These are phyloP conservation scores for Callosobruchus maculatus DNA, from an alignment of 2,888 invertebrate species.

Conservation along the genomic window DNA sequence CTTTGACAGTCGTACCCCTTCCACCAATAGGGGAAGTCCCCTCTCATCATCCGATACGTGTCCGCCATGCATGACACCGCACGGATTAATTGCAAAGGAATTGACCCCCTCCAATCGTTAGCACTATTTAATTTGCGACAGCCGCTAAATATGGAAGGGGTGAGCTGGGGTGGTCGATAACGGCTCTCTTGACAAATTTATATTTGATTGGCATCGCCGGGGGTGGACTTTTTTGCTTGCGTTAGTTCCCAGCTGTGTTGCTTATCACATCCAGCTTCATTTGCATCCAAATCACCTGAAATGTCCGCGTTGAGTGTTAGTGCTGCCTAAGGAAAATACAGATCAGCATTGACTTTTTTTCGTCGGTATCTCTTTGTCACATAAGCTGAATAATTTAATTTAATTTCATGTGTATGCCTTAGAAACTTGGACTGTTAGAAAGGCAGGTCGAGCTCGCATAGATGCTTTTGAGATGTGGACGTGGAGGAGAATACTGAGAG, in stretches of 20 bases:
- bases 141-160: constrained; percentile 4
- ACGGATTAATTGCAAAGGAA: constrained; percentile 33
- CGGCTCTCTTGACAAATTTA: constrained; percentile 25
- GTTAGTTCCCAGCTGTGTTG: not conserved
- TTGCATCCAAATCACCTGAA: not conserved
- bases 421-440: too few relatives aligned
- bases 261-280: not conserved
- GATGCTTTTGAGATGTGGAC: too few relatives aligned
- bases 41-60: constrained; percentile 32
- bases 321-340: too few relatives aligned
- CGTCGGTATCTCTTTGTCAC: too few relatives aligned
- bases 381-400: too few relatives aligned
- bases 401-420: too few relatives aligned
- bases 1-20: not conserved
- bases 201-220: constrained; percentile 16
- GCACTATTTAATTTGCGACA: constrained; percentile 31
- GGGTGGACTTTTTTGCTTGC: not conserved
- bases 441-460: too few relatives aligned
- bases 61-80: constrained; percentile 24
- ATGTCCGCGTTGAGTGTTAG: not conserved
- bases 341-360: too few relatives aligned
- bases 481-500: too few relatives aligned
- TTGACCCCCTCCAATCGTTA: constrained; percentile 32
- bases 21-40: constrained; percentile 24
- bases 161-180: constrained; percentile 18